Evolutionary conservation across 2,888 invertebrate species (phyloP).

Genomic region (Diloba caeruleocephala): DNA sequence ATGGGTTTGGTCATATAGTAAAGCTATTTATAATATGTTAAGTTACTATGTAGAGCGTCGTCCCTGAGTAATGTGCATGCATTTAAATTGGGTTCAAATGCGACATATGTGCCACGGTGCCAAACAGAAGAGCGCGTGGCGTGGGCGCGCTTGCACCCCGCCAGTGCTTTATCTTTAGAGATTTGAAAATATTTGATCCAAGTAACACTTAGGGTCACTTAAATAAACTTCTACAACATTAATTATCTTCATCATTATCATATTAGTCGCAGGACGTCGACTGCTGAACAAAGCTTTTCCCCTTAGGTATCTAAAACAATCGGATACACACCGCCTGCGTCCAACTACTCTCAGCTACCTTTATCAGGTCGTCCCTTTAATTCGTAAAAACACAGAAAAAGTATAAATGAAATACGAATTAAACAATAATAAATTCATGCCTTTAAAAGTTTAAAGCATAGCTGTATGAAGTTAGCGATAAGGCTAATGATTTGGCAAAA

Average conservation of each 20-base stretch:
- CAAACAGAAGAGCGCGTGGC: slow-evolving; percentile 34
- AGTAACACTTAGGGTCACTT: slow-evolving; percentile 6
- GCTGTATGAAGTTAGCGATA: not conserved
- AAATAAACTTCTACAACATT: not conserved
- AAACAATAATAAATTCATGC: slow-evolving; percentile 2
- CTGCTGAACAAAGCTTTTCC: too few species aligned
- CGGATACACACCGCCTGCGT: too few species aligned
- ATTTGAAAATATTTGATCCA: slow-evolving; percentile 34
- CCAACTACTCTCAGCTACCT: too few species aligned
- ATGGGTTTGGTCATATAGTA: slow-evolving; percentile 62
- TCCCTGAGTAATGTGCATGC: slow-evolving; percentile 77
- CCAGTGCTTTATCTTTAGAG: slow-evolving; percentile 55
- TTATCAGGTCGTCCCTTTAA: too few species aligned
- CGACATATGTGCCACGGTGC: slow-evolving; percentile 57
- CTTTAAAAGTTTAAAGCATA: slow-evolving; percentile 10
- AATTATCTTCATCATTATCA: too few species aligned
- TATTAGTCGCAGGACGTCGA: too few species aligned
- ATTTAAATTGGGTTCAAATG: slow-evolving; percentile 83
- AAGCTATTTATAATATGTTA: slow-evolving; percentile 79
- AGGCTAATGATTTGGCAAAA: not conserved
- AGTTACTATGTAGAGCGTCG: slow-evolving; percentile 69
- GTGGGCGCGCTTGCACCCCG: slow-evolving; percentile 29
- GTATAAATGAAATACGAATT: slow-evolving; percentile 12
- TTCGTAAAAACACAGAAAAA: too few species aligned
- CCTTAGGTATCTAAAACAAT: too few species aligned